Evolutionary conservation across 2,797 vertebrate genomes (phyloP).

Genomic region (Microhierax caerulescens): DNA sequence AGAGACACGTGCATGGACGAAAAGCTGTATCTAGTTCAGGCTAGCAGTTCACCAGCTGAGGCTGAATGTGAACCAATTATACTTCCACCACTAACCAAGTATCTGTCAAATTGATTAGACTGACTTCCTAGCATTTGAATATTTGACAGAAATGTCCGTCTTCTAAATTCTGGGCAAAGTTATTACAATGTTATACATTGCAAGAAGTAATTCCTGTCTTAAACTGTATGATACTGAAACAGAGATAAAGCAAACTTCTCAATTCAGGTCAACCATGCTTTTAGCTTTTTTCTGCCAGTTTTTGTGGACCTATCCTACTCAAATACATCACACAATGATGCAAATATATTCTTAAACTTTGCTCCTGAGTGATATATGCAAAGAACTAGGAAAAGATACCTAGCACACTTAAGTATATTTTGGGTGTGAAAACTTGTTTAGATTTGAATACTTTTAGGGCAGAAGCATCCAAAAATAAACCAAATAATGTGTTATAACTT

Average conservation of each 20-base stretch:
- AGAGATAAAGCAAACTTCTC: not conserved
- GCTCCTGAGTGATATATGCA: not conserved
- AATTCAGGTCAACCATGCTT: not conserved
- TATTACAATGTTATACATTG: not conserved
- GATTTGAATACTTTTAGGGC: not conserved
- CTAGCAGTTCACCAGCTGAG: not conserved
- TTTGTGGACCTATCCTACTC: not conserved
- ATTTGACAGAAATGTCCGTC: not conserved
- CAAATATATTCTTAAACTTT: not conserved
- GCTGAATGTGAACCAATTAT: not conserved
- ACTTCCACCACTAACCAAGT: not conserved
- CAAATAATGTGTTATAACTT: not conserved
- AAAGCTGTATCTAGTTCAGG: not conserved
- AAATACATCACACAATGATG: not conserved
- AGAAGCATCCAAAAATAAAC: not conserved
- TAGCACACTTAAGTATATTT: not conserved
- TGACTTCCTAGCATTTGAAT: not conserved
- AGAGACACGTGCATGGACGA: not conserved
- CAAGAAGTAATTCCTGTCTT: not conserved
- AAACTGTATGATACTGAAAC: not conserved
- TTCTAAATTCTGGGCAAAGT: not conserved
- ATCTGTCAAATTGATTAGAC: not conserved
- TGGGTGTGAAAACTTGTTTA: not conserved
- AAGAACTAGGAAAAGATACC: not conserved
- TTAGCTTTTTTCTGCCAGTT: not conserved